phyloP scores from a whole-genome alignment of 2,113 vertebrate genomes.

The Bungarus multicinctus region DNA sequence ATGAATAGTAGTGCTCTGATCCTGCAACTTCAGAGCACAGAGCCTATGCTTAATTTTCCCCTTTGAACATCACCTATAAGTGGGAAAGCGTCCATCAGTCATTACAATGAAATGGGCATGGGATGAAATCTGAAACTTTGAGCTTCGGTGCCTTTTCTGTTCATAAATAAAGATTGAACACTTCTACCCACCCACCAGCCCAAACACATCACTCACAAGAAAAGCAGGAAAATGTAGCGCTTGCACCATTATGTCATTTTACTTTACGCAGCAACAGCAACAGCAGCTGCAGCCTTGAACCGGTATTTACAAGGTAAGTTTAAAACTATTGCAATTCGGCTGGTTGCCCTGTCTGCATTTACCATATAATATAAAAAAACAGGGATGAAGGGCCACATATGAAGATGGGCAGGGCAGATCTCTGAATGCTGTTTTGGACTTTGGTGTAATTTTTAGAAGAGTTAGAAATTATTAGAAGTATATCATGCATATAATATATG shows the following conservation, averaged over 20 bases:
- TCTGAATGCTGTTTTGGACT: background rate
- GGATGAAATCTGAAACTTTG: background rate
- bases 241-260: background rate
- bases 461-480: background rate
- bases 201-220: background rate
- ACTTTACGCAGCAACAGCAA: background rate
- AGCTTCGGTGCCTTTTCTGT: background rate
- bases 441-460: background rate
- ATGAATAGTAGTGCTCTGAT: background rate
- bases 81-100: background rate
- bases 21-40: background rate
- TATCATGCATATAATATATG: background rate
- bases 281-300: background rate
- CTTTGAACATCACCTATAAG: background rate
- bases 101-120: background rate
- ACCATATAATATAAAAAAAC: background rate
- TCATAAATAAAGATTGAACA: background rate
- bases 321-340: background rate
- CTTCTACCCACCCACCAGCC: too few species aligned
- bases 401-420: background rate
- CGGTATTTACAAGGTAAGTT: background rate
- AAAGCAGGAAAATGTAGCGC: background rate
- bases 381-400: background rate
- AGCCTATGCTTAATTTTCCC: background rate
- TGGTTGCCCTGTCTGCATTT: background rate